phyloP scores from a whole-genome alignment of 2,888 invertebrate species.

The Oscheius myriophilus region DNA sequence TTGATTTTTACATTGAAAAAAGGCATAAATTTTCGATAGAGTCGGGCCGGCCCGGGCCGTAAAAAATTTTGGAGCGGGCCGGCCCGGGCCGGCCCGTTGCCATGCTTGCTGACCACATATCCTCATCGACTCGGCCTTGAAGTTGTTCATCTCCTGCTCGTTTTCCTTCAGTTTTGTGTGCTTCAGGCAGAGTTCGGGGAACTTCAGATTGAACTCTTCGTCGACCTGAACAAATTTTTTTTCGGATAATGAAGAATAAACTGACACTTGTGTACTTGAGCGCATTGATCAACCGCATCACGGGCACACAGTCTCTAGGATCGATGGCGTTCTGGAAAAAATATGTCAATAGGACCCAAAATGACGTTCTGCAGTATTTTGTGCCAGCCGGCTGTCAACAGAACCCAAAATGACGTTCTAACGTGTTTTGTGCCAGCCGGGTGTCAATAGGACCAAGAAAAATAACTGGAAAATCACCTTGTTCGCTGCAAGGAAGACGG shows the following conservation, averaged over 20 bases:
- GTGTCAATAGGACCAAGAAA: no score
- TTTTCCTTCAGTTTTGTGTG: slow-evolving; percentile 8
- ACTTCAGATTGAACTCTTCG: slow-evolving; percentile 48
- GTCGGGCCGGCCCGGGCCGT: no score
- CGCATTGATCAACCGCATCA: slow-evolving; percentile 52
- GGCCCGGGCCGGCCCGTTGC: no score
- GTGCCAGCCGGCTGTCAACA: no score
- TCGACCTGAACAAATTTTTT: slow-evolving; percentile 33
- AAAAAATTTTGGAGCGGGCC: no score
- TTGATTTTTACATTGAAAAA: no score
- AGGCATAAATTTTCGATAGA: no score
- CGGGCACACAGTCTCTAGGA: slow-evolving; percentile 43
- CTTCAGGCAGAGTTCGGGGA: slow-evolving; percentile 41
- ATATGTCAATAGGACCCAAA: background rate
- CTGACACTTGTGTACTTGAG: slow-evolving; percentile 38
- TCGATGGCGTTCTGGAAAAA: slow-evolving; percentile 33
- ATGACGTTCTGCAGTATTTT: no score
- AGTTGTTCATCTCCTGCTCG: background rate
- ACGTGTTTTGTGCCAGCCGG: no score
- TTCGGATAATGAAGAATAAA: background rate
- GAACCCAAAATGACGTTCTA: no score
- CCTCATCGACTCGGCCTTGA: slow-evolving; percentile 13
- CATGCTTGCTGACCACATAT: slow-evolving; percentile 33
- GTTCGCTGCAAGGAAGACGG: slow-evolving; percentile 12
- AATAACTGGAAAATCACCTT: background rate